Conservation (phyloP, 2,888 invertebrate species). For the Artemia sinica region DNA sequence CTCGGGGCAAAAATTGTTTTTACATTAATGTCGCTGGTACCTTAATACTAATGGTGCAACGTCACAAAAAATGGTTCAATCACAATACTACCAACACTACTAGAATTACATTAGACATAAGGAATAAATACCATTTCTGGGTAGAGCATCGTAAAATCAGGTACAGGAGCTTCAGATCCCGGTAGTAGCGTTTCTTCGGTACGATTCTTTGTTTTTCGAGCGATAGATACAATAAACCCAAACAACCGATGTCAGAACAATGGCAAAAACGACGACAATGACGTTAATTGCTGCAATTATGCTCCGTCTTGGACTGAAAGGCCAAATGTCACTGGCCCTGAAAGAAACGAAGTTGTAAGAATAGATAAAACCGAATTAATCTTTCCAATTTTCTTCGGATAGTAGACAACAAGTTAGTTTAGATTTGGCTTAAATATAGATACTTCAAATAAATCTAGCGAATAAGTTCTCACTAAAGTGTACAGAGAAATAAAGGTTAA, state of each 20-base stretch:
- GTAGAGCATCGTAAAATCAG: neutral
- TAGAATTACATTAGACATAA: too few relatives aligned
- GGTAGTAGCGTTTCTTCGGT: constrained; percentile 16
- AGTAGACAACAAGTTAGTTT: too few relatives aligned
- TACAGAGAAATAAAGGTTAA: too few relatives aligned
- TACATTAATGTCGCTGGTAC: too few relatives aligned
- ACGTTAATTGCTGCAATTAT: constrained; percentile 67
- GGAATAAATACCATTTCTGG: constrained; percentile 12
- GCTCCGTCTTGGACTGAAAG: constrained; percentile 38
- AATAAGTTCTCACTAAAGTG: constrained; percentile 17
- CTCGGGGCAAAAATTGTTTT: too few relatives aligned
- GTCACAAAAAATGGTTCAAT: too few relatives aligned
- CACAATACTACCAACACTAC: too few relatives aligned
- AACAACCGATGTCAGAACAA: constrained; percentile 71
- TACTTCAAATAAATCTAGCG: neutral
- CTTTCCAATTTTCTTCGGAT: too few relatives aligned
- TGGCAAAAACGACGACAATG: constrained; percentile 73
- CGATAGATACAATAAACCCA: constrained; percentile 84
- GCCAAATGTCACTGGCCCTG: constrained; percentile 38
- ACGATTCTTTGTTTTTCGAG: constrained; percentile 47
- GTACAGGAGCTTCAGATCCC: neutral
- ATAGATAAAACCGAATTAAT: too few relatives aligned
- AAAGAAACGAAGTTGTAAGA: constrained; percentile 19
- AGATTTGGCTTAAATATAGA: constrained; percentile 15
- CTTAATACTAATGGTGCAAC: too few relatives aligned